Percentiles rank a stretch among this genome's conserved stretches.
These are phyloP conservation scores for Phrynosoma platyrhinos DNA, from an alignment of 2,113 vertebrate genomes.

Conservation along the genomic window DNA sequence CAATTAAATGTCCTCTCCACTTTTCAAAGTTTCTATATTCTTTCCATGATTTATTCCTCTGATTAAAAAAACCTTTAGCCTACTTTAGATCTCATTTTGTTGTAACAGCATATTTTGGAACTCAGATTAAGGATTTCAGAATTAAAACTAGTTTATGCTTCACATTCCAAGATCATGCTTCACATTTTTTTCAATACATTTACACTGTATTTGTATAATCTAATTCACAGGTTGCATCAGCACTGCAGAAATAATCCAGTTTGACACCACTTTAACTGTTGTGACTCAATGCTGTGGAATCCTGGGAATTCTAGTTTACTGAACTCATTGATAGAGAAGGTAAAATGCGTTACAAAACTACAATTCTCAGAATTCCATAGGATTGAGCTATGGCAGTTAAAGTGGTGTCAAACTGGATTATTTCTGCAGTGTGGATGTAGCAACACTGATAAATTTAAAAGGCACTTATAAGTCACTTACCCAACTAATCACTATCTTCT, in stretches of 20 bases:
- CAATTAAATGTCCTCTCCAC: not conserved
- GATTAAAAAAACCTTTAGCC: not conserved
- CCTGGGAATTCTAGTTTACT: no score
- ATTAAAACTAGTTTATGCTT: not conserved
- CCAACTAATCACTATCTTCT: not conserved
- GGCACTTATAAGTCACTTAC: slow-evolving; percentile 6
- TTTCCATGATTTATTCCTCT: not conserved
- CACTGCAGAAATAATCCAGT: no score
- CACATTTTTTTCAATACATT: not conserved
- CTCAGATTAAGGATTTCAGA: not conserved
- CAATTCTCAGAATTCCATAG: no score
- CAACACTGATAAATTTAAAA: slow-evolving; percentile 29
- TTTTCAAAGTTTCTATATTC: no score
- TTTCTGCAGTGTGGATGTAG: not conserved
- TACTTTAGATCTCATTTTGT: not conserved
- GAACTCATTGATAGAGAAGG: no score
- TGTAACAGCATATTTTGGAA: not conserved
- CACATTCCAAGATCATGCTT: not conserved
- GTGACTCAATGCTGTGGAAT: no score
- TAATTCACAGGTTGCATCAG: no score
- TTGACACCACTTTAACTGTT: no score
- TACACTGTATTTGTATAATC: no score
- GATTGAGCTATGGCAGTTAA: no score
- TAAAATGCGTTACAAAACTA: no score
- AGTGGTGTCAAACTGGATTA: no score